These are phyloP conservation scores for Rhynchophorus ferrugineus DNA, from an alignment of 1,140 invertebrate genomes.

Conservation along the genomic window DNA sequence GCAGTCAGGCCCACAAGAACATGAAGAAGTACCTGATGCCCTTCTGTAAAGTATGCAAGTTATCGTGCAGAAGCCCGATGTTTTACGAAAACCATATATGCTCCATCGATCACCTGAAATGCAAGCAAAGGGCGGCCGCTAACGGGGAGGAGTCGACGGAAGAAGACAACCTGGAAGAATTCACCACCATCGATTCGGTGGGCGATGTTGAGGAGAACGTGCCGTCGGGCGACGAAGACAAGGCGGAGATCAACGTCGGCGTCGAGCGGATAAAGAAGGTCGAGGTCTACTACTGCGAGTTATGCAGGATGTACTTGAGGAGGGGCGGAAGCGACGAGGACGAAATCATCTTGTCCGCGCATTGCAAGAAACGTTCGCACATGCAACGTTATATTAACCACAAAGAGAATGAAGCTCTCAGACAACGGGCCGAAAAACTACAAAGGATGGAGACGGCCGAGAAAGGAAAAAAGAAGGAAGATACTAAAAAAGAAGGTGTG, in stretches of 20 bases:
- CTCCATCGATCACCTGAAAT: conserved; percentile 68
- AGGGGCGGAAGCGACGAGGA: too few species aligned
- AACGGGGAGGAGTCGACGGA: conserved; percentile 50
- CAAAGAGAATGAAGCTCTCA: conserved; percentile 62
- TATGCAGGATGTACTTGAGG: conserved; percentile 65
- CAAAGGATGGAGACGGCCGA: conserved; percentile 45
- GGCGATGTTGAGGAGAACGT: conserved; percentile 63
- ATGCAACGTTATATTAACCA: conserved; percentile 63
- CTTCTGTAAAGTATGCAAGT: conserved; percentile 61
- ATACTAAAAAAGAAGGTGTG: conserved; percentile 1
- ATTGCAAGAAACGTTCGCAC: conserved; percentile 63
- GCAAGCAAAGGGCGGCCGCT: conserved; percentile 47
- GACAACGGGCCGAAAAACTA: conserved; percentile 58
- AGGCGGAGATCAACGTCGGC: conserved; percentile 64
- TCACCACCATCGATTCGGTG: conserved; percentile 75
- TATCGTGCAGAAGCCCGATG: conserved; percentile 72
- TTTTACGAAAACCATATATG: conserved; percentile 73
- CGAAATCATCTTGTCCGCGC: conserved; percentile 37
- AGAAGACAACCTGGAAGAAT: conserved; percentile 72
- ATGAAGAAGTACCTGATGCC: conserved; percentile 77
- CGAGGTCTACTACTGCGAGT: conserved; percentile 63
- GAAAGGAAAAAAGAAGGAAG: conserved; percentile 30
- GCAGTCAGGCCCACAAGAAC: conserved; percentile 66
- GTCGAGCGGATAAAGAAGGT: conserved; percentile 66
- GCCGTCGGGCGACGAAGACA: conserved; percentile 49